Conservation (phyloP, 2,113 vertebrate genomes). For the Turdus rufiventris region DNA sequence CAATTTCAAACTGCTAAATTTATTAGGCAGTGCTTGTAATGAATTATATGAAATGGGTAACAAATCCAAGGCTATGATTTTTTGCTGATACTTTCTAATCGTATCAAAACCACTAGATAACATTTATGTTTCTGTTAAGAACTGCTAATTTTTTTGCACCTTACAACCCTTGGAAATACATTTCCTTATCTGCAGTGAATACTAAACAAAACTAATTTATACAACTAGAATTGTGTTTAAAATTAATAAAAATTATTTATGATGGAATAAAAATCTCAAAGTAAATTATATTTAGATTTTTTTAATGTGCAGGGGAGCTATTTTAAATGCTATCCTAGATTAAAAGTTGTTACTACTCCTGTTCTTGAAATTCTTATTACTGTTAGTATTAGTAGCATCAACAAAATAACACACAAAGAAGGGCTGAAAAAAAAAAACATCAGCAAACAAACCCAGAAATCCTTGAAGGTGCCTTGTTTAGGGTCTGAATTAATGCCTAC, state of each 20-base stretch:
- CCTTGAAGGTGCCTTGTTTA: neutral
- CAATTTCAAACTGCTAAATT: constrained; percentile 55
- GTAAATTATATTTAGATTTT: constrained; percentile 55
- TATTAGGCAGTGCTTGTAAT: constrained; percentile 33
- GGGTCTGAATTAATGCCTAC: neutral
- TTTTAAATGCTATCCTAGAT: constrained; percentile 39
- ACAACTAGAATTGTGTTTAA: constrained; percentile 44
- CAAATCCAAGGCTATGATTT: constrained; percentile 15
- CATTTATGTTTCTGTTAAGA: constrained; percentile 52
- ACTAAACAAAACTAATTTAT: constrained; percentile 66
- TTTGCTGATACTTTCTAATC: constrained; percentile 53
- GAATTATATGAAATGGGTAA: constrained; percentile 35
- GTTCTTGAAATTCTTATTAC: neutral
- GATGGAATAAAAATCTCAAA: constrained; percentile 69
- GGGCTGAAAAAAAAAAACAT: neutral
- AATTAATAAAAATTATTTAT: constrained; percentile 71
- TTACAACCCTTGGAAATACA: constrained; percentile 54
- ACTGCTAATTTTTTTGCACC: constrained; percentile 33
- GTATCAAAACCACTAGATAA: constrained; percentile 22
- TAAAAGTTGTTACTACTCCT: constrained; percentile 56
- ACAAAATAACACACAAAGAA: neutral
- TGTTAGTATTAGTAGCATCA: neutral
- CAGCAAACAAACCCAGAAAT: neutral
- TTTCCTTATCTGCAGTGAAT: constrained; percentile 45
- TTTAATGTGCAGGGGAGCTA: neutral